Conservation (phyloP, 2,113 vertebrate genomes). For the Heterocephalus glaber region DNA sequence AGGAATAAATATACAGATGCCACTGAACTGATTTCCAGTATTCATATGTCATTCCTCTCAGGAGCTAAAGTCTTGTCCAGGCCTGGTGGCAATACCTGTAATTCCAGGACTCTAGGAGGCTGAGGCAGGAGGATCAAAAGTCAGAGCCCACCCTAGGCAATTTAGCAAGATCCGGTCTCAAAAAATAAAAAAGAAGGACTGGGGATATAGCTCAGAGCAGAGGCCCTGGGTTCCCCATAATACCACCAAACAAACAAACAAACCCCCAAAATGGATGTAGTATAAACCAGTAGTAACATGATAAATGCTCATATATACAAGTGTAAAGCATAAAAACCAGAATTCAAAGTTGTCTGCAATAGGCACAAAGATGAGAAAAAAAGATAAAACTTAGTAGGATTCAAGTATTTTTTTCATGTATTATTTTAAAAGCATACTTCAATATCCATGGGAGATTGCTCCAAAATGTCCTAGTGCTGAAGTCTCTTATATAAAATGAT, state of each 20-base stretch:
- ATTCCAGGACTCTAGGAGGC: not conserved
- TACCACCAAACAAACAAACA: not conserved
- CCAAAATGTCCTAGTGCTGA: not conserved
- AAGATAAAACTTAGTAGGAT: not conserved
- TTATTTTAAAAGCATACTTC: not conserved
- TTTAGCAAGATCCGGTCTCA: not conserved
- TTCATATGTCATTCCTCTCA: not conserved
- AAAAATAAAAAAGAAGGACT: not conserved
- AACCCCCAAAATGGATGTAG: no score
- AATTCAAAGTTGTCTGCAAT: conserved; percentile 2
- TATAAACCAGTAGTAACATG: not conserved
- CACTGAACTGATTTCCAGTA: not conserved
- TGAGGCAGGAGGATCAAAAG: not conserved
- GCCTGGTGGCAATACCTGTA: not conserved
- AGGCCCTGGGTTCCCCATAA: not conserved
- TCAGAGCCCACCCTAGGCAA: not conserved
- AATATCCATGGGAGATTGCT: not conserved
- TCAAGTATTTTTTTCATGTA: not conserved
- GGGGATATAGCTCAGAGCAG: not conserved
- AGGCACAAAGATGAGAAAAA: not conserved
- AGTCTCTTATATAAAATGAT: not conserved
- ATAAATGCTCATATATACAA: not conserved
- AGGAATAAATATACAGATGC: not conserved
- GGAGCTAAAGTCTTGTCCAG: not conserved
- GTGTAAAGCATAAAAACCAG: not conserved